Base-by-base conservation (phyloP, 2,113 vertebrate species). In the Amblyopsis rosae region DNA sequence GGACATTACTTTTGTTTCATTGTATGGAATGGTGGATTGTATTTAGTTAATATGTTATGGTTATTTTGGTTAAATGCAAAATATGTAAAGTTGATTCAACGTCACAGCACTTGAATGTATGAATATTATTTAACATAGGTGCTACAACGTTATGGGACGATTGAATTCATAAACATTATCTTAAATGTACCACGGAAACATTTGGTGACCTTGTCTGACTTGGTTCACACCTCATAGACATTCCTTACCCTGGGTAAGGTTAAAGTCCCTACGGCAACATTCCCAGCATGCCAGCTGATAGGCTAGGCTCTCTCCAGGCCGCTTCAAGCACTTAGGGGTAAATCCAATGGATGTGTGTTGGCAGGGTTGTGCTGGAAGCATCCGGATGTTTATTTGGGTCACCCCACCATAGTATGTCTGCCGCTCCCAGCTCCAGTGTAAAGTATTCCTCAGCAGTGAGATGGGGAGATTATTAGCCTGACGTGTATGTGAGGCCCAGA, bases 201-300 rank as follows among this genome's bases (percentile, higher is more conserved):
- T 51, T 51, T 12, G 13, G 49, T 15, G 12, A 51, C 49, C 10
- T 51, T 51, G 11, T 11, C 49, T 3, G 49, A 51, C 49, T 51
- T 47, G 51, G 62, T 64, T 26, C 0, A 54, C 51, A 13, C 11
- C 33, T 60, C 54, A 54, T 47, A 54, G 17, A 41, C 56, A 49
- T 62, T 72, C 57, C 46, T 15, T 46, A 54, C 51, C 19, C 16
- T 61, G 54, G 78, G 65, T 75, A 41, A 75, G 72, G 49, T 3
- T 1, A 66, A 71, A 55, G 74, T 81, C 76, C 80, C 35, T 8
- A 73, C 46, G 15, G 82, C 76, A 83, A 86, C 83, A 75, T 67
- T 67, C 54, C 50, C 67, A 16, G 41, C 58, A 48, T 26, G 8
- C 32, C 46, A 2, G 55, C 17, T 66, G 57, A 79, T 82, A 62